Conservation (phyloP, 1,140 invertebrate species). For the Diabrotica undecimpunctata region DNA sequence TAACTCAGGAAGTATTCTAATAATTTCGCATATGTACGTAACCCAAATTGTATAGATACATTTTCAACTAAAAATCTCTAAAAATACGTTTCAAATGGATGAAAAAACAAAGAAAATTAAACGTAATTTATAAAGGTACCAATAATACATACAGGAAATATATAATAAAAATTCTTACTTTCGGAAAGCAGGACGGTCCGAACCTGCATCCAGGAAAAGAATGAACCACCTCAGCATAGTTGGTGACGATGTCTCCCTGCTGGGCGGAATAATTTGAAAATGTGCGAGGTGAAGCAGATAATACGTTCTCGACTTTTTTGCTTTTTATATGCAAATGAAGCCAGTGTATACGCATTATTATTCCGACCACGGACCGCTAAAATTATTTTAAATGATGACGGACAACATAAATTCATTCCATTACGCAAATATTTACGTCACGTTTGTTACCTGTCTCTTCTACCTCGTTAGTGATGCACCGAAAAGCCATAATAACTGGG, state of each 20-base stretch:
- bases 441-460: not conserved
- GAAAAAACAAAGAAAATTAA: too few species aligned
- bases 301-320: conserved; percentile 11
- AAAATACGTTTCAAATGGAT: too few species aligned
- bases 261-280: conserved; percentile 13
- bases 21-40: too few species aligned
- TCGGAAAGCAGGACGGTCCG: too few species aligned
- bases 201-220: not conserved
- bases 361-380: conserved; percentile 7
- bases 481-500: too few species aligned
- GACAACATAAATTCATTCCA: conserved; percentile 15
- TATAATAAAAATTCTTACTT: not conserved
- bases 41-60: too few species aligned
- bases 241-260: not conserved
- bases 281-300: conserved; percentile 19
- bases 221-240: not conserved
- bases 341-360: conserved; percentile 5
- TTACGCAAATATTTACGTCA: conserved; percentile 10
- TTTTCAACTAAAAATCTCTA: too few species aligned
- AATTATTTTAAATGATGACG: conserved; percentile 16
- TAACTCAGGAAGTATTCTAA: too few species aligned
- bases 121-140: too few species aligned
- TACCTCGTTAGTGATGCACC: not conserved
- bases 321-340: conserved; percentile 19
- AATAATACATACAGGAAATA: too few species aligned